Percentiles rank a stretch among this genome's conserved stretches.
phyloP scores from a whole-genome alignment of 2,797 vertebrate genomes.

The Euphonia xanthogaster region DNA sequence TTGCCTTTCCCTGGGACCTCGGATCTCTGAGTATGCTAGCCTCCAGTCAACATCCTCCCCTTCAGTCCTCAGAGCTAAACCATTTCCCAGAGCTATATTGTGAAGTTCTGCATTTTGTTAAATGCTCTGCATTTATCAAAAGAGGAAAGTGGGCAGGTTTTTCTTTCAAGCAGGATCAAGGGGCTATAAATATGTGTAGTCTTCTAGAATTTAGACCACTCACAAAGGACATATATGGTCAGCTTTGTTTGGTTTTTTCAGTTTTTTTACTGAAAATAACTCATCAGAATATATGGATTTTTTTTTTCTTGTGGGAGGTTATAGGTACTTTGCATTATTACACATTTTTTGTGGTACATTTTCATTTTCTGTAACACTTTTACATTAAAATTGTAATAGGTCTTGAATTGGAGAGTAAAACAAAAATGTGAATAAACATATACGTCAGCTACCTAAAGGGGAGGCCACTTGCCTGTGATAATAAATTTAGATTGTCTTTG shows the following conservation, averaged over 20 bases:
- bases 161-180: not conserved
- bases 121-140: no score
- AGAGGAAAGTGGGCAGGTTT: not conserved
- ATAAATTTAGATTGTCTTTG: not conserved
- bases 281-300: not conserved
- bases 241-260: not conserved
- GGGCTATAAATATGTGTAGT: rapidly evolving
- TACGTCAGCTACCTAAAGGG: not conserved
- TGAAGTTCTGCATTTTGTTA: not conserved
- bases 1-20: not conserved
- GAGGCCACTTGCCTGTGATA: not conserved
- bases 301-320: not conserved
- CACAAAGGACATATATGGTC: not conserved
- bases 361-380: not conserved
- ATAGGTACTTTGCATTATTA: not conserved
- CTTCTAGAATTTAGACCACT: not conserved
- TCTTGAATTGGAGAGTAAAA: not conserved
- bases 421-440: not conserved
- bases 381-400: not conserved
- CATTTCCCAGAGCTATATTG: not conserved
- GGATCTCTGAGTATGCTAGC: not conserved
- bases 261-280: not conserved
- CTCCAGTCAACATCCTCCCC: not conserved
- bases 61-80: not conserved
- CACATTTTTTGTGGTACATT: not conserved